A percentile compares a stretch with the other conserved stretches of the same genome.
phyloP scores from a whole-genome alignment of 2,888 invertebrate genomes.

The Caenorhabditis doughertyi region DNA sequence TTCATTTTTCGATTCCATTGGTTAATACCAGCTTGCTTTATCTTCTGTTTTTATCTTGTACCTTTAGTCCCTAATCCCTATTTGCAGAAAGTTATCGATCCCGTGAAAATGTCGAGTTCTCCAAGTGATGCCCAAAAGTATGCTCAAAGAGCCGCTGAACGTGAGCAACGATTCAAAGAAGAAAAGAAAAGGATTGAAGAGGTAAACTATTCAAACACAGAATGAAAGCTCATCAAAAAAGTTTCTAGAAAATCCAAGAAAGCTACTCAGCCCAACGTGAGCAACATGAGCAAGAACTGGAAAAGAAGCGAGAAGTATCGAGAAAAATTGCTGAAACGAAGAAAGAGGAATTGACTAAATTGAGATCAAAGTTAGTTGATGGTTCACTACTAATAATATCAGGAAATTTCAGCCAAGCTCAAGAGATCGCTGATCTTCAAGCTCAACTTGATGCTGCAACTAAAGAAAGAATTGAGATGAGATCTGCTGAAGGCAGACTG shows the following conservation, averaged over 20 bases:
- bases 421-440: slow-evolving; percentile 3
- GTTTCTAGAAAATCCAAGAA: not conserved
- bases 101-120: not conserved
- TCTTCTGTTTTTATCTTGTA: not conserved
- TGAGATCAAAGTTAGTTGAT: slow-evolving; percentile 1
- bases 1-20: not conserved
- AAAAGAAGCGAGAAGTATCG: not conserved
- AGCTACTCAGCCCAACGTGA: not conserved
- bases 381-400: not conserved
- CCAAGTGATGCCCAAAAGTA: not conserved
- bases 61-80: not conserved
- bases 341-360: not conserved
- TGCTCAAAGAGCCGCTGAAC: not conserved
- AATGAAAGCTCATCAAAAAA: not conserved
- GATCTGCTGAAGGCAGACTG: not conserved
- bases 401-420: slow-evolving; percentile 14
- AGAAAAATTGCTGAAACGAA: not conserved
- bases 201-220: not conserved
- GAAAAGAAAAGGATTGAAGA: not conserved
- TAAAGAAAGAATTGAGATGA: not conserved
- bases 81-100: too few species aligned
- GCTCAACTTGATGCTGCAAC: not conserved
- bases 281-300: not conserved
- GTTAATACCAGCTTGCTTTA: not conserved
- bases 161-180: not conserved